Evolutionary conservation across 2,888 invertebrate species (phyloP).

Genomic region (Ligdia adustata): DNA sequence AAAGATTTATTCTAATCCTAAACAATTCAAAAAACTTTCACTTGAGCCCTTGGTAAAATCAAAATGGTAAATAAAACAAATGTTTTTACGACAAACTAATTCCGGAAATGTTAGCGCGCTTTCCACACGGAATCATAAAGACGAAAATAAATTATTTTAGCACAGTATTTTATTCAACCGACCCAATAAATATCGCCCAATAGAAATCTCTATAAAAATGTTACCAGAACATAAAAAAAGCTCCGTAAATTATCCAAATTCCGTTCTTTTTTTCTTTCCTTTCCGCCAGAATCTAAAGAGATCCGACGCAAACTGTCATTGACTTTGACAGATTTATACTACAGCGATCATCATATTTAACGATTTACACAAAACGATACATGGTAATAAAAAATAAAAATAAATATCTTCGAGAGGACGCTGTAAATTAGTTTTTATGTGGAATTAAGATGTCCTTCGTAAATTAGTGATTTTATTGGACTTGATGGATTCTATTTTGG

Average conservation of each 20-base stretch:
- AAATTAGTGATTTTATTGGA: constrained; percentile 68
- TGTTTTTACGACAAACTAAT: too few species aligned
- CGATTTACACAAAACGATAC: constrained; percentile 64
- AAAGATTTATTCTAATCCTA: too few species aligned
- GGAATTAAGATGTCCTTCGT: constrained; percentile 76
- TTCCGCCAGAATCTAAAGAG: constrained; percentile 12
- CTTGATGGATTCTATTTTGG: constrained; percentile 45
- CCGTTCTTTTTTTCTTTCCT: background rate
- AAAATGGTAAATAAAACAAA: too few species aligned
- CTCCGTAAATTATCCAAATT: background rate
- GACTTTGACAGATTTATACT: constrained; percentile 67
- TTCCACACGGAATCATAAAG: background rate
- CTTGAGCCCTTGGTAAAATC: too few species aligned
- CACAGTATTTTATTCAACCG: constrained; percentile 9
- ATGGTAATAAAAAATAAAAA: constrained; percentile 59
- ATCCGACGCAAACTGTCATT: constrained; percentile 36
- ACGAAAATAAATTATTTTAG: constrained; percentile 8
- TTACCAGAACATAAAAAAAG: constrained; percentile 24
- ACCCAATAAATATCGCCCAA: constrained; percentile 23
- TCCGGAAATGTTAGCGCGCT: constrained; percentile 3
- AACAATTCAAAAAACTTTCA: too few species aligned
- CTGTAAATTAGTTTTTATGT: constrained; percentile 74
- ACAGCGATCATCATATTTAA: constrained; percentile 73
- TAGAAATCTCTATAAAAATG: constrained; percentile 23
- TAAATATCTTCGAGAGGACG: constrained; percentile 60